A percentile compares a stretch with the other conserved stretches of the same genome.
These are phyloP conservation scores for Glaucopsyche alexis DNA, from an alignment of 2,888 invertebrate genomes.

Conservation along the genomic window DNA sequence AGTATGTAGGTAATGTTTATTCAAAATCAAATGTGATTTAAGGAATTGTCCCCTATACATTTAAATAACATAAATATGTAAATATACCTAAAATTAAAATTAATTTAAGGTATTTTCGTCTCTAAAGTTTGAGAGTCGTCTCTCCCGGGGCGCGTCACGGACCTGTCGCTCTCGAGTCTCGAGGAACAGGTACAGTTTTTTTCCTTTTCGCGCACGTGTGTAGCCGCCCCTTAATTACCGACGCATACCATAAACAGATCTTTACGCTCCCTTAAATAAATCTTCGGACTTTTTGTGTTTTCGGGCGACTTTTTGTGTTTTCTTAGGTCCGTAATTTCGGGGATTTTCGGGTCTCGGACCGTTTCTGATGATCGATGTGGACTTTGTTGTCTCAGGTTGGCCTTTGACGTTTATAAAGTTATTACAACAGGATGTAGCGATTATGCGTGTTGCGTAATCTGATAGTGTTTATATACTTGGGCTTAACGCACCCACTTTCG, in stretches of 20 bases:
- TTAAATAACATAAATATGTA: too few species aligned
- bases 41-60: too few species aligned
- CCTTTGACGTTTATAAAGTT: constrained; percentile 43
- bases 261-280: constrained; percentile 80
- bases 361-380: constrained; percentile 67
- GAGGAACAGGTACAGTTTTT: constrained; percentile 76
- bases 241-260: constrained; percentile 81
- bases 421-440: constrained; percentile 21
- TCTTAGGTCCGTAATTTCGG: constrained; percentile 72
- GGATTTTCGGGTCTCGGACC: constrained; percentile 68
- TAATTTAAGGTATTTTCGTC: too few species aligned
- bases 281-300: constrained; percentile 57
- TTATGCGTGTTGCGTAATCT: constrained; percentile 22
- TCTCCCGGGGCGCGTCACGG: constrained; percentile 68
- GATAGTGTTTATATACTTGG: constrained; percentile 18
- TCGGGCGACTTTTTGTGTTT: constrained; percentile 58
- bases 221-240: constrained; percentile 78
- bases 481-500: background rate
- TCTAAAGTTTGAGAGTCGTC: constrained; percentile 57
- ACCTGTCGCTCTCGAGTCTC: constrained; percentile 68
- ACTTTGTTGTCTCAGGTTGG: constrained; percentile 73
- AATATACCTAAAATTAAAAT: too few species aligned
- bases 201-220: constrained; percentile 74
- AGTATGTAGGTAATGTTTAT: too few species aligned
- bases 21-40: too few species aligned